Evolutionary conservation across 2,888 invertebrate species (phyloP), one percentile per base, ranked within the genome.

Genomic region (Leucozona laternaria): DNA sequence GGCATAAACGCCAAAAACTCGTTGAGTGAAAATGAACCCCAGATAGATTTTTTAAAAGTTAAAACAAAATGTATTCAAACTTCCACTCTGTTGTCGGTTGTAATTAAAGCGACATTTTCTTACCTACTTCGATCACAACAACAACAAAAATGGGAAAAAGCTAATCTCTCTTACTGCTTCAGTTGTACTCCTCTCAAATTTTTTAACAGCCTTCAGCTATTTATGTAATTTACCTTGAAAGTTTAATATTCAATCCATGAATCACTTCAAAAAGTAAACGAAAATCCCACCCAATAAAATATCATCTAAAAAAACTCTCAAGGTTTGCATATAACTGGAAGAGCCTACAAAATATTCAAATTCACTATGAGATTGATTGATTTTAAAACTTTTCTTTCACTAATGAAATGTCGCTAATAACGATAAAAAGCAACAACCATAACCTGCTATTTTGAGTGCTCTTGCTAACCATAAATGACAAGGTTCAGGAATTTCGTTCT

Each of bases 401-500:
- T 68, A 53, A 68, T 53, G 2, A 53, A 68, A 68, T 53, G 53
- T 37, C 34, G 53, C 68, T 53, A 68, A 68, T 68, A 68, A 68
- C 22, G n/a, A 68, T 68, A 40, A 68, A 68, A 50, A 22, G 11
- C 20, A 60, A 37, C 37, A 6, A 6, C 15, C 20, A n/a, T n/a
- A 20, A 37, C 66, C 13, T 50, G 66, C 43, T 43, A 40, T 40
- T 40, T 11, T 0, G 2, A 1, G 5, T 15, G 6, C 6, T 66
- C 20, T 48, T 60, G 31, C 34, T 22, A 17, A 48, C 4, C 20
- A 20, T 15, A 15, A 43, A 34, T 50, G 64, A 55, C 55, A 64
- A 62, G 3, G 31, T 55, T 75, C 28, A 17, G 37, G 28, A 75
- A 62, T 64, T 31, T 34, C 2, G 37, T 62, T 73, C 62, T 40